Conservation (phyloP, 1,140 invertebrate genomes). For the Drosophila nebulosa region DNA sequence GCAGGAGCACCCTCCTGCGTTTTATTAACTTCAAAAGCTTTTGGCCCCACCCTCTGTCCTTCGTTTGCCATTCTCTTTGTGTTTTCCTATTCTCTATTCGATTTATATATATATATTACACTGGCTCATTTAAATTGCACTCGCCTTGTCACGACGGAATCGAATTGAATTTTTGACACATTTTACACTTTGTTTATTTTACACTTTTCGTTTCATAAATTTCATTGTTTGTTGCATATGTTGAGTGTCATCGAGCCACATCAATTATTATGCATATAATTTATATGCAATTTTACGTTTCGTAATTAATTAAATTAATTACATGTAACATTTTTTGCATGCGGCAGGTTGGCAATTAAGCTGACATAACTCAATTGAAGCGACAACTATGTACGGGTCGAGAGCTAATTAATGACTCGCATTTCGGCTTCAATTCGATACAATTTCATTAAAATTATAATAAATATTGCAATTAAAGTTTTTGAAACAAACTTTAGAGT, state of each 20-base stretch:
- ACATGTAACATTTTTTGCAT: conserved; percentile 23
- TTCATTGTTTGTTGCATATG: neutral
- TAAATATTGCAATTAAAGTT: no score
- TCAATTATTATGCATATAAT: conserved; percentile 8
- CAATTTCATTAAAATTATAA: neutral
- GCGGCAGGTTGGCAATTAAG: conserved; percentile 49
- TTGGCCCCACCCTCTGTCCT: neutral
- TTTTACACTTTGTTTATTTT: neutral
- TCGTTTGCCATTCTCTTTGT: neutral
- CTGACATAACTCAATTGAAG: conserved; percentile 56
- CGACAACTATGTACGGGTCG: neutral
- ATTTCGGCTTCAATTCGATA: conserved; percentile 16
- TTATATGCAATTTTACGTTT: conserved; percentile 24
- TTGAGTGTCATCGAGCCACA: conserved; percentile 8
- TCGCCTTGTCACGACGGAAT: conserved; percentile 23
- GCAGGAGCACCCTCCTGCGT: neutral
- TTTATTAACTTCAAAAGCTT: conserved; percentile 41
- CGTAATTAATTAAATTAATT: conserved; percentile 63
- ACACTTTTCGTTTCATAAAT: no score
- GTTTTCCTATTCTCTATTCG: conserved; percentile 39
- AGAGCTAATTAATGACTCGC: conserved; percentile 54
- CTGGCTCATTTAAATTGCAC: conserved; percentile 27
- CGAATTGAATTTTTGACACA: neutral
- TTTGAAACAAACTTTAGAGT: no score
- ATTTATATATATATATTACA: conserved; percentile 68